Conservation (phyloP, 2,888 invertebrate species). For the Trachelus stipa region DNA sequence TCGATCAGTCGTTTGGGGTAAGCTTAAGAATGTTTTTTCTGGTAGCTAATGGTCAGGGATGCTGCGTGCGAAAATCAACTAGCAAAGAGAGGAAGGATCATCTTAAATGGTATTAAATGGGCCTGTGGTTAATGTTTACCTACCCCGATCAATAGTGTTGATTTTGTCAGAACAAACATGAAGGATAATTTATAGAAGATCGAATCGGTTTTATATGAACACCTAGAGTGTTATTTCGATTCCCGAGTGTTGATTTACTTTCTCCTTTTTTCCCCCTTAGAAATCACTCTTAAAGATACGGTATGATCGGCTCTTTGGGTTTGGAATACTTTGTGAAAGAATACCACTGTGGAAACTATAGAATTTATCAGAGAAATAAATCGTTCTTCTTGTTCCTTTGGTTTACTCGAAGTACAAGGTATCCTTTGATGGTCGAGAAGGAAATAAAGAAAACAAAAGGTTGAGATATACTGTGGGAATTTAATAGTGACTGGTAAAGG, state of each 20-base stretch:
- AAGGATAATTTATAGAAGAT: background rate
- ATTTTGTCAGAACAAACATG: background rate
- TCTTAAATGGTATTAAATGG: background rate
- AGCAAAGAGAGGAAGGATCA: background rate
- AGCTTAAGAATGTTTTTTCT: background rate
- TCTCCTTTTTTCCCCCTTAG: no score
- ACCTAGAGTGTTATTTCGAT: no score
- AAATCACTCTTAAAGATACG: background rate
- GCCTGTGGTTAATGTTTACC: no score
- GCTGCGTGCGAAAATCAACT: background rate
- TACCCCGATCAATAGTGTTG: background rate
- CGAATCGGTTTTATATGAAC: no score
- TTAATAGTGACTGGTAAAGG: background rate
- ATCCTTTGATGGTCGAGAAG: background rate
- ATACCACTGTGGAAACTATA: background rate
- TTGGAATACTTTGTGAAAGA: background rate
- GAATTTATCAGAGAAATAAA: background rate
- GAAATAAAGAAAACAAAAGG: background rate
- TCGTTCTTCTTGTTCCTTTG: background rate
- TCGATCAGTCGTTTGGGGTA: no score
- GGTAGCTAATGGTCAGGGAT: background rate
- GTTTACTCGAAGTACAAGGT: background rate
- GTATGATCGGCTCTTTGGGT: background rate
- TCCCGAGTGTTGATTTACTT: no score
- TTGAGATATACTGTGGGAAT: background rate